A percentile compares a stretch with the other conserved stretches of the same genome.
These are phyloP conservation scores for Melanotaenia pygmaea DNA, from an alignment of 2,797 vertebrate genomes.

Conservation along the genomic window DNA sequence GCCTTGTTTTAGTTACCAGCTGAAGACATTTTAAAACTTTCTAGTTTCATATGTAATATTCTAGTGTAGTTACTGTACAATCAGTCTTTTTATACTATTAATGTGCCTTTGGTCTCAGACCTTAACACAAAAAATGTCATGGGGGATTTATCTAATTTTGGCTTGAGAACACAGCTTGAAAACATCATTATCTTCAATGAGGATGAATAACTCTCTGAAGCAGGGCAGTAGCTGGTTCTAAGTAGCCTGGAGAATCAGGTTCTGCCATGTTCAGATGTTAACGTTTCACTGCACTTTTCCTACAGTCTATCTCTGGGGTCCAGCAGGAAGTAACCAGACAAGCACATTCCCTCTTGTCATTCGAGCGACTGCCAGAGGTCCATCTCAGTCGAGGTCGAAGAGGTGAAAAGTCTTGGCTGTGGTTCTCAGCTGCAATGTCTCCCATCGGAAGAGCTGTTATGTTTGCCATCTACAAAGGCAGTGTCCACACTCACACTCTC, in stretches of 20 bases:
- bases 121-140: slow-evolving; percentile 60
- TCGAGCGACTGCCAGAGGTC: slow-evolving; percentile 94
- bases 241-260: slow-evolving; percentile 69
- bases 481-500: slow-evolving; percentile 93
- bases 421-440: slow-evolving; percentile 95
- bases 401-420: slow-evolving; percentile 93
- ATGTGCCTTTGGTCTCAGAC: slow-evolving; percentile 46
- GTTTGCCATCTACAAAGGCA: slow-evolving; percentile 95
- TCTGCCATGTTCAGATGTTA: slow-evolving; percentile 78
- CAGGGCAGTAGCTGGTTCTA: slow-evolving; percentile 66
- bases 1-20: slow-evolving; percentile 30
- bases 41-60: slow-evolving; percentile 43
- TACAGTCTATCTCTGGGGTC: slow-evolving; percentile 95
- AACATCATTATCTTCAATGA: slow-evolving; percentile 71
- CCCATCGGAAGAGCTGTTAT: slow-evolving; percentile 96
- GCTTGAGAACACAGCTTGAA: slow-evolving; percentile 65
- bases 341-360: slow-evolving; percentile 92
- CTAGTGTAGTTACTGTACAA: slow-evolving; percentile 35
- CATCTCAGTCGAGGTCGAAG: slow-evolving; percentile 86
- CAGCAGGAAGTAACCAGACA: slow-evolving; percentile 96
- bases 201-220: slow-evolving; percentile 65
- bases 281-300: slow-evolving; percentile 78
- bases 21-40: slow-evolving; percentile 42
- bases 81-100: slow-evolving; percentile 52
- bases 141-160: slow-evolving; percentile 68